A percentile compares a stretch with the other conserved stretches of the same genome.
Conservation (phyloP, 2,113 vertebrate species). For the Ptyas mucosa region DNA sequence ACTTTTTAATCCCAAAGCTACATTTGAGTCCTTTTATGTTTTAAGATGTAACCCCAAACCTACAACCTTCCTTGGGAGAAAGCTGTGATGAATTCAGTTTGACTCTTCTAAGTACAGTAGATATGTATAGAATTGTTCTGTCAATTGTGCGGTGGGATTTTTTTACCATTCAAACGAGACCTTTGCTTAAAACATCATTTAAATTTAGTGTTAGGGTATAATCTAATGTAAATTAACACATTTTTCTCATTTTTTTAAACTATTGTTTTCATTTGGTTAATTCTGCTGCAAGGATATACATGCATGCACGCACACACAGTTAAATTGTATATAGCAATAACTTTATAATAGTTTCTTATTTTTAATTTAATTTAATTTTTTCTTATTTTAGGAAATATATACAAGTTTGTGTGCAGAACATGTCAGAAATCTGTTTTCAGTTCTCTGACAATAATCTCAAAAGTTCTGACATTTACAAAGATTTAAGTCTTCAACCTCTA, state of each 20-base stretch:
- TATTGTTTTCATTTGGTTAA: not conserved
- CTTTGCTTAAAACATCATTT: not conserved
- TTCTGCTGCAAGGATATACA: not conserved
- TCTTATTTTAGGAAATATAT: conserved; percentile 84
- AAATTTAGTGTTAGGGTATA: not conserved
- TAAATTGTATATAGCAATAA: not conserved
- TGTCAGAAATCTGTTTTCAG: conserved; percentile 85
- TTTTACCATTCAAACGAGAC: not conserved
- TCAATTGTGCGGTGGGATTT: not conserved
- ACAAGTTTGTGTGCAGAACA: conserved; percentile 90
- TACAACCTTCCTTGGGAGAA: not conserved
- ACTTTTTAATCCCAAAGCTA: not conserved
- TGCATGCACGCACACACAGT: not conserved
- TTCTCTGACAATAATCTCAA: conserved; percentile 78
- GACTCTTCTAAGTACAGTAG: not conserved
- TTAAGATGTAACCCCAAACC: not conserved
- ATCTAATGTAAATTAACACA: not conserved
- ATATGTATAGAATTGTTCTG: too few species aligned
- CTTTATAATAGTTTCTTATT: not conserved
- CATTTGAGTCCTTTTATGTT: not conserved
- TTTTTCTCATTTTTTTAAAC: not conserved
- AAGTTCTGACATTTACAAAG: conserved; percentile 60
- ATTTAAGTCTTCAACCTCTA: conserved; percentile 76
- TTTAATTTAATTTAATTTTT: not conserved
- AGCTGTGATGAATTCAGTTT: not conserved